Base-by-base conservation (phyloP, 2,113 vertebrate species). In the Chelonoidis abingdonii region DNA sequence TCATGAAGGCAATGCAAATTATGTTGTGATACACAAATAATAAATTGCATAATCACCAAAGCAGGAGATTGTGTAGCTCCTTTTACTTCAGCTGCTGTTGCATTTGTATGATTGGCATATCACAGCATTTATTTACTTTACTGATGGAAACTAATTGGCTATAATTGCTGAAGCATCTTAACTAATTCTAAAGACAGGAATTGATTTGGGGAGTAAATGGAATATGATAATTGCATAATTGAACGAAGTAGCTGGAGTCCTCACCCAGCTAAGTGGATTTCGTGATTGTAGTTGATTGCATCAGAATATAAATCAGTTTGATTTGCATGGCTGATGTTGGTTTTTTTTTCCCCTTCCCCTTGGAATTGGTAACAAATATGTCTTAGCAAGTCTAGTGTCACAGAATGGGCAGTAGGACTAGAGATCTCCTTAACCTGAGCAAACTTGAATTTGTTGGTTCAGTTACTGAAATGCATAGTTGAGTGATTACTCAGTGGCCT, bases 161-260 rank as follows among this genome's bases (percentile, higher is more conserved):
- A 93, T 98, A 98, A 97, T 97, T 98, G 94, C 95, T 93, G 95
- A 94, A 97, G 95, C 96, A 96, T 97, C 96, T 97, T 94, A 97
- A 97, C 96, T 97, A 97, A 97, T 96, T 97, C 91, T 97, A 98
- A 97, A 97, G 97, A 97, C 92, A 97, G 95, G 94, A 97, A 97
- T 97, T 97, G 92, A 98, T 98, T 97, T 97, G 95, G 57, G 84
- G 93, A 97, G 97, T 98, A 97, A 97, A 97, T 97, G 47, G 96
- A 96, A 98, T 97, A 97, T 97, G 96, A 97, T 97, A 97, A 97
- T 97, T 96, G 95, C 8, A 1, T 98, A 98, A 97, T 97, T 97
- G 96, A 97, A 96, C 89, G 89, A 97, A 97, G 95, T 97, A 97
- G 92, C 89, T 97, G 86, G 84, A 97, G 95, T 97, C 95, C 72